These are phyloP conservation scores for Mizuhopecten yessoensis DNA, from an alignment of 1,140 invertebrate genomes.

Conservation along the genomic window DNA sequence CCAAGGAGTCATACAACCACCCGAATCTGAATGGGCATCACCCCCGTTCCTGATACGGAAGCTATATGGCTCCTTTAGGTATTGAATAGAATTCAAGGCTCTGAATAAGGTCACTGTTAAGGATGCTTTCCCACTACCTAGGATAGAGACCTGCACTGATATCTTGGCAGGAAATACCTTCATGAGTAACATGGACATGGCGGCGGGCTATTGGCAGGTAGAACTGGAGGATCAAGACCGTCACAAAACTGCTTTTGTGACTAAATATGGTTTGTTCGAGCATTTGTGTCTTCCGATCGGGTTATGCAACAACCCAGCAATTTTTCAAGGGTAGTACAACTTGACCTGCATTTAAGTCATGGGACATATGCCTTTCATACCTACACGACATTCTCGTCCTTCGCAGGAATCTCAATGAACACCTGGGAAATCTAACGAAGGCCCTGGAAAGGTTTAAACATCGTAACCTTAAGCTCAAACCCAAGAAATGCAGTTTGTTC, in stretches of 20 bases:
- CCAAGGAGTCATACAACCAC: conserved; percentile 44
- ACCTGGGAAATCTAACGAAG: too few species aligned
- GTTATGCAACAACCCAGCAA: conserved; percentile 64
- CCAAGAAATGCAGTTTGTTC: too few species aligned
- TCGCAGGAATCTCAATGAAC: too few species aligned
- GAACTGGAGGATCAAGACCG: conserved; percentile 53
- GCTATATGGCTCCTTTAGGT: conserved; percentile 23
- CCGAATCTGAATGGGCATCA: conserved; percentile 54
- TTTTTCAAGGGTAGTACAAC: too few species aligned
- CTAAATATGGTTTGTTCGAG: conserved; percentile 56
- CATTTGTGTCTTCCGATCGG: conserved; percentile 67
- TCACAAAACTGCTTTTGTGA: conserved; percentile 58
- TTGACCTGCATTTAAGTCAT: too few species aligned
- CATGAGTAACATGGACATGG: conserved; percentile 41
- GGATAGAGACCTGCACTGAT: conserved; percentile 43
- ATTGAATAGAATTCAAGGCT: conserved; percentile 45
- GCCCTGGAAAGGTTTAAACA: too few species aligned
- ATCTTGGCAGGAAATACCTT: conserved; percentile 8
- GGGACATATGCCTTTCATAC: too few species aligned
- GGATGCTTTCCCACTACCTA: conserved; percentile 52
- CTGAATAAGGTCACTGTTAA: conserved; percentile 54
- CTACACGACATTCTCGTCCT: too few species aligned
- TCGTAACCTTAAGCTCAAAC: too few species aligned
- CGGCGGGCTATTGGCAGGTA: too few species aligned
- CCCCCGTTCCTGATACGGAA: conserved; percentile 36